Conservation (phyloP, 2,113 vertebrate species). For the Mormoops blainvillei region DNA sequence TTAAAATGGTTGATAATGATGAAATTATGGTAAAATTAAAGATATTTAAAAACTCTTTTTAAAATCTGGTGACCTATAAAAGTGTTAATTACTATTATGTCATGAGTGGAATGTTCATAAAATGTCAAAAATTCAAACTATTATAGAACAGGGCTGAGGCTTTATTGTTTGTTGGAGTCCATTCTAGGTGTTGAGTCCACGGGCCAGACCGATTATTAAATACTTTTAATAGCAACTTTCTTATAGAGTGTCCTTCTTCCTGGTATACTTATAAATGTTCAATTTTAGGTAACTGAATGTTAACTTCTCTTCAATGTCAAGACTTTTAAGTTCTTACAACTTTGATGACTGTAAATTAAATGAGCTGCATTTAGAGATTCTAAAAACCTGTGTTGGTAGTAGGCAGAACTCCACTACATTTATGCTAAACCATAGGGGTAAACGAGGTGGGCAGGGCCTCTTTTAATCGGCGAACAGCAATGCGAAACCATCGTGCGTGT, state of each 20-base stretch:
- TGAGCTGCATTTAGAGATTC: neutral
- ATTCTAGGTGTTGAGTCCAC: neutral
- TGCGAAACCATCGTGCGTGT: neutral
- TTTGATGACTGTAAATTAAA: conserved; percentile 24
- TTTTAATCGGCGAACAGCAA: neutral
- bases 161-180: neutral
- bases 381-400: neutral
- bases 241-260: neutral
- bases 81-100: neutral
- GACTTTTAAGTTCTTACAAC: neutral
- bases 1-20: neutral
- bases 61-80: neutral
- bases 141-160: neutral
- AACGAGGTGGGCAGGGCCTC: neutral
- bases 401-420: neutral
- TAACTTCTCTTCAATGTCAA: neutral
- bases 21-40: neutral
- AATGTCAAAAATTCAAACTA: neutral
- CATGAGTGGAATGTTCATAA: neutral
- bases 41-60: neutral
- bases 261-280: neutral
- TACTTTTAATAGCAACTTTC: neutral
- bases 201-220: neutral
- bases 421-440: neutral
- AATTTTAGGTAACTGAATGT: neutral